Evolutionary conservation across 2,113 vertebrate species (phyloP).

Genomic region (Erinaceus europaeus): DNA sequence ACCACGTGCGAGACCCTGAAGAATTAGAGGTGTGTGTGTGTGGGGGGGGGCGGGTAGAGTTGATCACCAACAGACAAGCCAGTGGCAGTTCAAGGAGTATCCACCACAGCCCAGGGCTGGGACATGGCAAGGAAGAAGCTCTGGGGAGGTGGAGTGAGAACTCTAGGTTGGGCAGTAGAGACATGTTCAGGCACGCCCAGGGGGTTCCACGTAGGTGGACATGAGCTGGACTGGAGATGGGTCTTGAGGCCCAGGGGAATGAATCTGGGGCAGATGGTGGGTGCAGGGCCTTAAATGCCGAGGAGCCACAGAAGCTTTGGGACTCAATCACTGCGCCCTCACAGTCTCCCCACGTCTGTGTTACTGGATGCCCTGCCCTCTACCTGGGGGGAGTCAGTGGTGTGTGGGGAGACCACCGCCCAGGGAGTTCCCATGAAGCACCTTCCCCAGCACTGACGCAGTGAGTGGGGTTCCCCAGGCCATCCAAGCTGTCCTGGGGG

Average conservation of each 20-base stretch:
- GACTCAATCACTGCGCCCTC: too few species aligned
- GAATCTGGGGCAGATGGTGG: neutral
- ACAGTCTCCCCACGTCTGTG: too few species aligned
- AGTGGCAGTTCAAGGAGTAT: neutral
- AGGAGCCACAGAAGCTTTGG: neutral
- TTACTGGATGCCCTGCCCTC: too few species aligned
- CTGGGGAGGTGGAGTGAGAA: too few species aligned
- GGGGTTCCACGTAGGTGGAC: too few species aligned
- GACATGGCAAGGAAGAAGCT: too few species aligned
- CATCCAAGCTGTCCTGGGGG: neutral
- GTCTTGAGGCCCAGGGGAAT: neutral
- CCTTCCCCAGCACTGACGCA: too few species aligned
- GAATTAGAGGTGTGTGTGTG: too few species aligned
- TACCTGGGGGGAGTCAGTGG: too few species aligned
- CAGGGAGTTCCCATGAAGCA: neutral
- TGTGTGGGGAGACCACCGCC: too few species aligned
- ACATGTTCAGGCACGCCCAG: accelerated
- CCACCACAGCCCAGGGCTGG: accelerated
- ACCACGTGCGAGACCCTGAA: neutral
- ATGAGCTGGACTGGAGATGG: neutral
- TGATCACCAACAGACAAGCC: too few species aligned
- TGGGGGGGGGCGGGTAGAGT: too few species aligned
- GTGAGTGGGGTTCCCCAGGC: neutral
- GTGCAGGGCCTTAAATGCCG: neutral
- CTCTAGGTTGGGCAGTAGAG: accelerated